phyloP scores from a whole-genome alignment of 1,140 invertebrate species.

The Macrobrachium nipponense region DNA sequence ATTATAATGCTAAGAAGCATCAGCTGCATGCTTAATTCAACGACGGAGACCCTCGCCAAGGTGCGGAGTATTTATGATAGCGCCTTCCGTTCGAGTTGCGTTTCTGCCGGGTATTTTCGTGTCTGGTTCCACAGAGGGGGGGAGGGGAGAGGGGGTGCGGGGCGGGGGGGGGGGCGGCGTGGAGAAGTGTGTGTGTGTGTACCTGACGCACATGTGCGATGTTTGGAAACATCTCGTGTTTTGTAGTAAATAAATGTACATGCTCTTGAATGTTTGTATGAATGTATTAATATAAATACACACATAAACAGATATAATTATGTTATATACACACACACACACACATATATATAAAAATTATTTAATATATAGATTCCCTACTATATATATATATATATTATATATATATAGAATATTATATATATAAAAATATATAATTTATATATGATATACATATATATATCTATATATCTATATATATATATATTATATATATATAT shows the following conservation, averaged over 20 bases:
- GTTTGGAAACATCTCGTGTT: background rate
- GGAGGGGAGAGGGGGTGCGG: too few species aligned
- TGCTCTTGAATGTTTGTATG: slow-evolving; percentile 10
- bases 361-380: too few species aligned
- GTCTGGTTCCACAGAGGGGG: too few species aligned
- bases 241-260: background rate
- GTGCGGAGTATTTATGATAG: too few species aligned
- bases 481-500: background rate
- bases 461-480: background rate
- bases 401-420: slow-evolving; percentile 16
- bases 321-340: too few species aligned
- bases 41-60: too few species aligned
- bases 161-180: too few species aligned
- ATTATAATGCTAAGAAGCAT: too few species aligned
- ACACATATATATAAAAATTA: background rate
- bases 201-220: background rate
- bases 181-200: background rate
- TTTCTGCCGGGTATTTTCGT: too few species aligned
- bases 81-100: too few species aligned
- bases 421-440: slow-evolving; percentile 15
- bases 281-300: slow-evolving; percentile 26
- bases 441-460: background rate
- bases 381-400: slow-evolving; percentile 1
- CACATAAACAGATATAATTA: too few species aligned
- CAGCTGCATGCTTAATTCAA: too few species aligned